Base-by-base conservation (phyloP, 2,797 vertebrate species). In the Apogon hyalosoma region DNA sequence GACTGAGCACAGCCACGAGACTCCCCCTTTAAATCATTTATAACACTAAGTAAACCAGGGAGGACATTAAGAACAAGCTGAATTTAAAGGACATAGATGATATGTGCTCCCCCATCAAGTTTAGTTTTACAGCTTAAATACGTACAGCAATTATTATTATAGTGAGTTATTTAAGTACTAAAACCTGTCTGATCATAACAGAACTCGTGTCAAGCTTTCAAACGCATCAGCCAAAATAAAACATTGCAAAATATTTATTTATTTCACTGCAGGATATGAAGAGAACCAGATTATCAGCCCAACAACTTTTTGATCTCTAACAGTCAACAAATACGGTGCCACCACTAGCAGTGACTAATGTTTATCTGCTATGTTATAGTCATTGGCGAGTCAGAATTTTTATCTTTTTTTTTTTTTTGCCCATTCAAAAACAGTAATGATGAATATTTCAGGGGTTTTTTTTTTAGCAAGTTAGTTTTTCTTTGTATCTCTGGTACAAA, bases 1-100 rank as follows among this genome's bases (percentile, higher is more conserved):
- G 66, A 74, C 46, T 64, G 76, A 80, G 60, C 72, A 49, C 6
- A 11, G 63, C 58, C 61, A 50, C n/a, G 28, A 79, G 73, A 76
- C 54, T 52, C 55, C 57, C 13, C 2, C 4, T 59, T 82, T 86
- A 53, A 87, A 91, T 88, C 53, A 85, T 92, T 90, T 55, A 90
- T 80, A 71, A 84, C 55, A 75, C 51, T 60, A 60, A 65, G 69
- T 48, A 54, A 18, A 80, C 24, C 56, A 57, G 61, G 15, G 59
- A 46, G 54, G 53, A 51, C 63, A 57, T 56, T 54, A 71, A 77
- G 46, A 79, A 70, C 51, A 61, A 11, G 31, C 57, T 68, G 39
- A 42, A 80, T 64, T 79, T 33, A 62, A 42, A 10, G 43, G 41
- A 28, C 42, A 11, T 21, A 24, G 47, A 50, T 6, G 19, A 24